Evolutionary conservation across 2,113 vertebrate genomes (phyloP), one percentile per base, ranked within the genome.

Genomic region (Ciconia maguari): DNA sequence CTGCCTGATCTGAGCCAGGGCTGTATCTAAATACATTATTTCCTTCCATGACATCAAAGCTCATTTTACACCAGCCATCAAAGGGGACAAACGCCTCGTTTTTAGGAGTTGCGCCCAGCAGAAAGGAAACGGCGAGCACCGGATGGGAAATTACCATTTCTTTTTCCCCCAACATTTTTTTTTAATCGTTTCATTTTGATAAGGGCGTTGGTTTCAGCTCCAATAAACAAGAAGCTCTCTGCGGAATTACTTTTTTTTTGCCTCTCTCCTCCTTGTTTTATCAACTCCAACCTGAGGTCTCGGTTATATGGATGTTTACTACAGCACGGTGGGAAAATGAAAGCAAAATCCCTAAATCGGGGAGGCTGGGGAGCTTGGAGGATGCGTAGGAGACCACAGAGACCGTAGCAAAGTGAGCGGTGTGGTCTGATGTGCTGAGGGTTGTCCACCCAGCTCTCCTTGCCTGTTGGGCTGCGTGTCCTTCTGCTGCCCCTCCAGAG

Each of bases 1-100:
- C 41, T 48, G 46, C 55, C 80, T 86, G 65, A 46, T 61, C 34
- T 9, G 62, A 87, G 71, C 42, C 76, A 34, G 83, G 84, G 58
- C 74, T 70, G 51, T 8, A n/a, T 32, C 44, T 18, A 58, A 94
- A 94, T 60, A 91, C 7, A 1, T 57, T 48, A 38, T 86, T 96
- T 96, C 89, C 94, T 87, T 86, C 83, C 91, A 30, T 21, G 49
- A 96, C 91, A 96, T 97, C 97, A 97, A 96, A 97, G 95, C 34
- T 81, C 18, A 2, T 75, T 90, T 89, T 54, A 62, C 41, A 49
- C 65, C 51, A 69, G 22, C 69, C 55, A 48, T 69, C 87, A 91
- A 77, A 84, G 52, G 58, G 86, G 61, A 69, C 36, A 32, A 70
- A 87, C 0, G 5, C 30, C 72, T 89, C 7, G 0, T 8, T 81